Conservation (phyloP, 1,140 invertebrate species). For the Drosophila saltans region DNA sequence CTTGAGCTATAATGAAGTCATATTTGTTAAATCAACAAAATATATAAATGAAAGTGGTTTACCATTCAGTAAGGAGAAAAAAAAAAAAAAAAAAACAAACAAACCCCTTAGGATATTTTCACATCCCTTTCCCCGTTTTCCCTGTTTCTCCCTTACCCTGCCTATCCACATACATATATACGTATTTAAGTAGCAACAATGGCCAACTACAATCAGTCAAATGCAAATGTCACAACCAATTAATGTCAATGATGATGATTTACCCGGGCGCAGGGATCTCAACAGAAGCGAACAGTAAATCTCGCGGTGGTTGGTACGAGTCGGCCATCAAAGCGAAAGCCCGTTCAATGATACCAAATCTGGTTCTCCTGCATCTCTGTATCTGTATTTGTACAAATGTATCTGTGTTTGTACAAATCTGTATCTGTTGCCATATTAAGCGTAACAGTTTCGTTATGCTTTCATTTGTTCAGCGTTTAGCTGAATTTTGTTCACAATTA, state of each 20-base stretch:
- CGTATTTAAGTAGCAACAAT: conserved; percentile 70
- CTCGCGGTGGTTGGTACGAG: conserved; percentile 33
- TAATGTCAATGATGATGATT: conserved; percentile 80
- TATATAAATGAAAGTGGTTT: conserved; percentile 37
- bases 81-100: conserved; percentile 8
- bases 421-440: conserved; percentile 34
- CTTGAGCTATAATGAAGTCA: conserved; percentile 71
- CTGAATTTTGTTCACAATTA: conserved; percentile 77
- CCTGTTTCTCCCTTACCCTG: not conserved
- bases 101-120: conserved; percentile 43
- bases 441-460: conserved; percentile 61
- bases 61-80: conserved; percentile 20
- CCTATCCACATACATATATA: not conserved
- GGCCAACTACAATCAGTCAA: conserved; percentile 78
- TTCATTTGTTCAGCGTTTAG: conserved; percentile 79
- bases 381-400: not conserved
- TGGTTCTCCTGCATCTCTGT: conserved; percentile 27
- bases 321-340: conserved; percentile 23
- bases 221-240: conserved; percentile 83
- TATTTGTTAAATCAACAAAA: conserved; percentile 70
- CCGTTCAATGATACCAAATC: conserved; percentile 46
- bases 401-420: not conserved
- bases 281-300: not conserved
- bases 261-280: conserved; percentile 32
- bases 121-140: not conserved